Percentiles rank a stretch among this genome's conserved stretches.
Evolutionary conservation across 2,888 invertebrate species (phyloP).

Genomic region (Coecobrya sp.): DNA sequence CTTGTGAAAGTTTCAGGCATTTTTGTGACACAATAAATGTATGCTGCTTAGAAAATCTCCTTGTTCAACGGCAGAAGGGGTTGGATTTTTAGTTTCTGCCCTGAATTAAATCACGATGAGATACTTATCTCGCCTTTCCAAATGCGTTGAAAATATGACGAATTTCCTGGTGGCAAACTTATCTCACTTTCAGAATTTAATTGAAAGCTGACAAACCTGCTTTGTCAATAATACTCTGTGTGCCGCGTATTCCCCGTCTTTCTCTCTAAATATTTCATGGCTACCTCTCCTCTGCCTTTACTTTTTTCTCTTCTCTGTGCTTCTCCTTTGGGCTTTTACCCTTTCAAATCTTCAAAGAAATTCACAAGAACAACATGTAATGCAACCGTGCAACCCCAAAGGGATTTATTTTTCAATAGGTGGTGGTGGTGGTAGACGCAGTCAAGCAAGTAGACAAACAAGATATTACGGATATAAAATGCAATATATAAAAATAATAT

Average conservation of each 20-base stretch:
- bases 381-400: slow-evolving; percentile 66
- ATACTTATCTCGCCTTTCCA: slow-evolving; percentile 49
- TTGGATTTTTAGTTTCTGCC: slow-evolving; percentile 1
- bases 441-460: slow-evolving; percentile 56
- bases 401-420: slow-evolving; percentile 76
- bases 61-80: not conserved
- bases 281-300: not conserved
- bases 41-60: too few species aligned
- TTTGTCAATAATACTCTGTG: slow-evolving; percentile 63
- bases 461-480: slow-evolving; percentile 47
- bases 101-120: slow-evolving; percentile 49
- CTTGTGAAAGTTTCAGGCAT: not conserved
- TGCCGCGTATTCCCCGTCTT: not conserved
- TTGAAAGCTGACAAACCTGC: slow-evolving; percentile 74
- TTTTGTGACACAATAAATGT: not conserved
- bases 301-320: slow-evolving; percentile 10
- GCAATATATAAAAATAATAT: slow-evolving; percentile 47
- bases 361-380: slow-evolving; percentile 66
- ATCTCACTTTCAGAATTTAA: slow-evolving; percentile 65
- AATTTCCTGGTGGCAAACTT: slow-evolving; percentile 59
- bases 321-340: slow-evolving; percentile 54
- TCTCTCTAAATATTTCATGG: slow-evolving; percentile 15
- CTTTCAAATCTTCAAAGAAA: slow-evolving; percentile 70
- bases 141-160: slow-evolving; percentile 62
- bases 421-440: slow-evolving; percentile 29